Evolutionary conservation across 2,113 vertebrate species (phyloP).

Genomic region (Dromiciops gliroides): DNA sequence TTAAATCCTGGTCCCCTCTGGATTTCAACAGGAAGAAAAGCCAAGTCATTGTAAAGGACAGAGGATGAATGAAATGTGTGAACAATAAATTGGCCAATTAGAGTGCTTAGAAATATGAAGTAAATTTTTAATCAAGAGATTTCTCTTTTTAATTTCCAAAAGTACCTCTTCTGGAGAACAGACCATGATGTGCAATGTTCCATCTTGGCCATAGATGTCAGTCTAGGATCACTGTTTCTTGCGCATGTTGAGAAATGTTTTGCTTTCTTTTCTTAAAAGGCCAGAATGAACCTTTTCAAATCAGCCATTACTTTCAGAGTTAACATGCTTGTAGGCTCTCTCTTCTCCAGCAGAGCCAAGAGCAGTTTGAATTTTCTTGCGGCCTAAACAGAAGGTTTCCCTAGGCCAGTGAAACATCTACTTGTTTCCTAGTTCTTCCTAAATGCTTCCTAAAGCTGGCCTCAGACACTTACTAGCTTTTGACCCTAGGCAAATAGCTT

Average conservation of each 20-base stretch:
- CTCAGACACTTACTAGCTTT: too few species aligned
- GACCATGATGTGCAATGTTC: conserved; percentile 39
- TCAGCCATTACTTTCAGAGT: not conserved
- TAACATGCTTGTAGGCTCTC: rapidly evolving
- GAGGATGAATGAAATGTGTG: not conserved
- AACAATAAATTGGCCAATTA: not conserved
- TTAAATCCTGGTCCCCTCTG: not conserved
- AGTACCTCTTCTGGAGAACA: not conserved
- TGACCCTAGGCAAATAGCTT: too few species aligned
- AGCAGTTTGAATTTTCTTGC: not conserved
- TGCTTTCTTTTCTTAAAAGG: not conserved
- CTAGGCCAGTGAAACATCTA: not conserved
- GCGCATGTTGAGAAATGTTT: not conserved
- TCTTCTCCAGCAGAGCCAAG: not conserved
- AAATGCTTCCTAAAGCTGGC: too few species aligned
- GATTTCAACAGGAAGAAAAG: not conserved
- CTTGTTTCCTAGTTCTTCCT: not conserved
- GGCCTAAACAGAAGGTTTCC: not conserved
- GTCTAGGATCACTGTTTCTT: conserved; percentile 21
- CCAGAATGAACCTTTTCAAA: not conserved
- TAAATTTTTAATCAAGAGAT: not conserved
- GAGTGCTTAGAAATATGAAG: not conserved
- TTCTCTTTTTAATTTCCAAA: not conserved
- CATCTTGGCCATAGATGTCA: conserved; percentile 72
- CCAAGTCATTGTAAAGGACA: not conserved